A percentile compares a stretch with the other conserved stretches of the same genome.
phyloP scores from a whole-genome alignment of 2,113 vertebrate genomes.

The Sakesphorus luctuosus region DNA sequence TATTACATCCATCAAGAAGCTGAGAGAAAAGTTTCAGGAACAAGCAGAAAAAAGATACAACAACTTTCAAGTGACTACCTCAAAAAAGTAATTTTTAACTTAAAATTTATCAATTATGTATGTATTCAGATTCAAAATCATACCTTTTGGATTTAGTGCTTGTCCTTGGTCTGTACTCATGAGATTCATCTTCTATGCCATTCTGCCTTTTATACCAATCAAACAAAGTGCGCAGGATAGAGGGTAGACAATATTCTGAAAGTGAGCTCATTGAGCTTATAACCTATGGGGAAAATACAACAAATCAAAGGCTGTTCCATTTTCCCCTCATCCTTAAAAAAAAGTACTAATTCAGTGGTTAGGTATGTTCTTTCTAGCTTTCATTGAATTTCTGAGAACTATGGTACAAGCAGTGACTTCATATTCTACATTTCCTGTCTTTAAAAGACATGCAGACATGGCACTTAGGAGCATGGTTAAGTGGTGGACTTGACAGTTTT shows the following conservation, averaged over 20 bases:
- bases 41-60: not conserved
- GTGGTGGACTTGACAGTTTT: not conserved
- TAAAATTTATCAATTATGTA: not conserved
- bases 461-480: rapidly evolving
- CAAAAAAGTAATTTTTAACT: not conserved
- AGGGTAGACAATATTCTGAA: conserved; percentile 96
- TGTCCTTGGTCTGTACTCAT: conserved; percentile 95
- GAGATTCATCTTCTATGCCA: conserved; percentile 96
- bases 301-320: not conserved
- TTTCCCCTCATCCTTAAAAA: not conserved
- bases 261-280: conserved; percentile 98
- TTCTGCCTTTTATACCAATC: conserved; percentile 99
- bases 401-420: not conserved
- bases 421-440: not conserved
- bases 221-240: conserved; percentile 94
- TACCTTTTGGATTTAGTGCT: conserved; percentile 99
- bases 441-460: not conserved
- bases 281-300: conserved; percentile 77
- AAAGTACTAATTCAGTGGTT: not conserved
- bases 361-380: not conserved
- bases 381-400: not conserved
- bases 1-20: not conserved
- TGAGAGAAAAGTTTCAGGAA: not conserved
- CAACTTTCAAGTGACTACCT: not conserved
- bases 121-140: not conserved